A percentile compares a stretch with the other conserved stretches of the same genome.
Evolutionary conservation across 2,888 invertebrate species (phyloP).

Genomic region (Polyommatus icarus): DNA sequence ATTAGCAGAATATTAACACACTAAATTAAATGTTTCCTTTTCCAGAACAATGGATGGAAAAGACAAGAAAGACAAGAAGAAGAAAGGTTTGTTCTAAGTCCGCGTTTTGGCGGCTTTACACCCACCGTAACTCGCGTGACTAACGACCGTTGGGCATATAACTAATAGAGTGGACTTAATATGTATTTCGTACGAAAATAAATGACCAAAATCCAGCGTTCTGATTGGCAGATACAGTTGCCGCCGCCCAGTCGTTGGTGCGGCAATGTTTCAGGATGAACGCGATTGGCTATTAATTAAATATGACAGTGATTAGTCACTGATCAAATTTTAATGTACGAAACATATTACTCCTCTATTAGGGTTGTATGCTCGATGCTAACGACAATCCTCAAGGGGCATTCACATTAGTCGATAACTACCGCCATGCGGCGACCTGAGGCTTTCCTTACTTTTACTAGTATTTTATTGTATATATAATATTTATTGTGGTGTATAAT

Average conservation of each 20-base stretch:
- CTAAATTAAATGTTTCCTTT: slow-evolving; percentile 46
- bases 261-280: neutral
- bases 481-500: slow-evolving; percentile 25
- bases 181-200: neutral
- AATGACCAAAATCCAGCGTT: too few species aligned
- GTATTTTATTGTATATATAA: slow-evolving; percentile 19
- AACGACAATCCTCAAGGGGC: slow-evolving; percentile 39
- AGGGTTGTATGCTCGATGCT: neutral
- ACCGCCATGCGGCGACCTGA: slow-evolving; percentile 1
- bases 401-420: slow-evolving; percentile 30
- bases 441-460: slow-evolving; percentile 15
- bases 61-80: slow-evolving; percentile 94
- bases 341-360: neutral
- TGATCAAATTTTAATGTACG: neutral
- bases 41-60: slow-evolving; percentile 91
- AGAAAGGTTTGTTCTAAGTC: slow-evolving; percentile 92
- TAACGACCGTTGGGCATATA: slow-evolving; percentile 46
- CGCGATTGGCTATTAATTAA: neutral
- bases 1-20: too few species aligned
- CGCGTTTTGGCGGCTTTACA: slow-evolving; percentile 58
- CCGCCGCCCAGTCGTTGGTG: neutral
- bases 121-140: slow-evolving; percentile 71
- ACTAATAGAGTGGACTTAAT: neutral
- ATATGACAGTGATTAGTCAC: neutral
- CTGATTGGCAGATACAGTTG: neutral